These are phyloP conservation scores for Leptopterna dolabrata DNA, from an alignment of 2,888 invertebrate genomes.

Conservation along the genomic window DNA sequence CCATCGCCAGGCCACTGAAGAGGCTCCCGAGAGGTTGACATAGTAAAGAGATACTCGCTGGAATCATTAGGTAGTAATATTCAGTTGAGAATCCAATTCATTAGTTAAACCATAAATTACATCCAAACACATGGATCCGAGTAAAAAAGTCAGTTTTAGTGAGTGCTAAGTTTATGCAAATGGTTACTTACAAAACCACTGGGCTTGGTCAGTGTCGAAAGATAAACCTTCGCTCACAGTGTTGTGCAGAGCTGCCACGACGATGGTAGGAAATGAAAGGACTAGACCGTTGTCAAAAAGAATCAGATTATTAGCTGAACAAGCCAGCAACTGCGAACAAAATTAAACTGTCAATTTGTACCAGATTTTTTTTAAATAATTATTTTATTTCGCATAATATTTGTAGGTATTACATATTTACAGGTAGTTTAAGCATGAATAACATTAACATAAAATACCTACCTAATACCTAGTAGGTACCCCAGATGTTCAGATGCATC, in stretches of 20 bases:
- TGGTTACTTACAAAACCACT: slow-evolving; percentile 72
- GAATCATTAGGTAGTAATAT: slow-evolving; percentile 15
- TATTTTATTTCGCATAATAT: too few species aligned
- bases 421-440: too few species aligned
- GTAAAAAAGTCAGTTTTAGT: too few species aligned
- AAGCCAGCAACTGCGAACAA: slow-evolving; percentile 69
- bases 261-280: slow-evolving; percentile 72
- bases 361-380: not conserved
- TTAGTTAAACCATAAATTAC: too few species aligned
- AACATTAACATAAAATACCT: too few species aligned
- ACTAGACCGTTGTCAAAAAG: slow-evolving; percentile 73
- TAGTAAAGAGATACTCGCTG: slow-evolving; percentile 72
- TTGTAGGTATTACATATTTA: too few species aligned
- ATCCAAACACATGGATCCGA: too few species aligned
- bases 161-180: too few species aligned
- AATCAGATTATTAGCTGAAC: slow-evolving; percentile 71
- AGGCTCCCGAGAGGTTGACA: slow-evolving; percentile 73
- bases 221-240: slow-evolving; percentile 68
- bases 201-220: slow-evolving; percentile 70
- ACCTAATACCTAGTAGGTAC: too few species aligned
- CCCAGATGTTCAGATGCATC: too few species aligned
- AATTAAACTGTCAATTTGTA: slow-evolving; percentile 22
- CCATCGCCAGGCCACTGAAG: slow-evolving; percentile 71
- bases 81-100: too few species aligned
- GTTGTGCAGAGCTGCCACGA: slow-evolving; percentile 71